Base-by-base conservation (phyloP, 2,113 vertebrate genomes). In the Antigone vipio region DNA sequence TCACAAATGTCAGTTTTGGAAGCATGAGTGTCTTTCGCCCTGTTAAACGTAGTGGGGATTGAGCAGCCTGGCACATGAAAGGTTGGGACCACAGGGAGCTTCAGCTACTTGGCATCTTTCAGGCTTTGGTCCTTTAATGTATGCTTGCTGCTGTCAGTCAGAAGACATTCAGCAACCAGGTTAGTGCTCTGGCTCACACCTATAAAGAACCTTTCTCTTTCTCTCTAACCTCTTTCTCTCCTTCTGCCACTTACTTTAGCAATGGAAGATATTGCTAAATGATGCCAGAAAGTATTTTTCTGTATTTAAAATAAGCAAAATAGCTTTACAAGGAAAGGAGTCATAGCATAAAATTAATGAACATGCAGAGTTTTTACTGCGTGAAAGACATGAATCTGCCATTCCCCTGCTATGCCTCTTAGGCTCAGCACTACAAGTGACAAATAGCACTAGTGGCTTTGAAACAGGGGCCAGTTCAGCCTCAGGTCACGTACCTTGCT, bases 371-470 rank as follows among this genome's bases (percentile, higher is more conserved):
- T 9, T 53, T 19, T 63, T 87, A 29, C 3, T 47, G 44, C 56
- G 32, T 66, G 50, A 47, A 49, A 42, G 47, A 67, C 8, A 3
- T 9, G 3, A 45, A 35, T 42, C 1, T 1, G 35, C 7, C 34
- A 4, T 69, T 63, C 32, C 7, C 4, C 40, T 26, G 5, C 0
- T 0, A 22, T n/a, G 55, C 42, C 40, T 77, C 24, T 15, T 26
- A 23, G 45, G 15, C 23, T 62, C 38, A 29, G 82, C 35, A 4
- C 32, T 59, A 44, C 47, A 38, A 9, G 52, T 34, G 63, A 15
- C 35, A 22, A 27, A 14, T 24, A 32, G 67, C 38, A 32, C 19
- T 21, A 24, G 22, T 4, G 22, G n/a, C 68, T 53, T 45, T 34
- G n/a, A 44, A 59, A 34, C 13, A 8, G 30, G 18, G 17, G 4